phyloP scores from a whole-genome alignment of 2,113 vertebrate species.

The Leptocoma aspasia region DNA sequence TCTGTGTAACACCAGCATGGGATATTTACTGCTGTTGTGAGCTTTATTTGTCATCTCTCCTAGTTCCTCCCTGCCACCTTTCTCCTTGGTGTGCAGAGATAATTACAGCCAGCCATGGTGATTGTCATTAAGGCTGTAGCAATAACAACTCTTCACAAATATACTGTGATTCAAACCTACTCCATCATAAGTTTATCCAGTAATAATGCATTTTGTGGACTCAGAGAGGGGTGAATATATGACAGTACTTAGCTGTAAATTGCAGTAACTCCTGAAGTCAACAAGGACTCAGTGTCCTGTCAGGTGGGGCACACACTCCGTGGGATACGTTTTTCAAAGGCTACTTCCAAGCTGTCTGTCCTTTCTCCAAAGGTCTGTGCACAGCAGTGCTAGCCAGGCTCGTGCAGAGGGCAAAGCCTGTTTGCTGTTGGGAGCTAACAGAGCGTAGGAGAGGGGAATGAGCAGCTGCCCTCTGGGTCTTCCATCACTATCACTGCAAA shows the following conservation, averaged over 20 bases:
- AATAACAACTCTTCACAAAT: background rate
- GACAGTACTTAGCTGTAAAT: background rate
- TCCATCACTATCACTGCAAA: constrained; percentile 40
- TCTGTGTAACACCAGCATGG: background rate
- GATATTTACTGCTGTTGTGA: background rate
- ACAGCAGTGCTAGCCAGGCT: background rate
- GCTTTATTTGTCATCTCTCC: constrained; percentile 7
- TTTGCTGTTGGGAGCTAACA: background rate
- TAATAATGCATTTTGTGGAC: background rate
- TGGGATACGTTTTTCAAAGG: background rate
- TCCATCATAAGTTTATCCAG: background rate
- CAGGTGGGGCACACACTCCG: background rate
- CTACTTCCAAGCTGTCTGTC: background rate
- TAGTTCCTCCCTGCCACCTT: background rate
- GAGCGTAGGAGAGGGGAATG: constrained; percentile 10
- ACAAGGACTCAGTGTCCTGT: background rate
- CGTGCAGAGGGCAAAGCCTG: background rate
- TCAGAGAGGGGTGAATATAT: background rate
- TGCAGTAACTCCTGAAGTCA: background rate
- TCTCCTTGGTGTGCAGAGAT: constrained; percentile 18
- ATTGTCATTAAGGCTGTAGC: background rate
- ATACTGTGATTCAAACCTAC: background rate
- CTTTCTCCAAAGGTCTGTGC: background rate
- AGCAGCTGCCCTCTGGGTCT: constrained; percentile 18
- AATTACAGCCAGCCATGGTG: background rate